Conservation (phyloP, 2,888 invertebrate genomes). For the Myathropa florea region DNA sequence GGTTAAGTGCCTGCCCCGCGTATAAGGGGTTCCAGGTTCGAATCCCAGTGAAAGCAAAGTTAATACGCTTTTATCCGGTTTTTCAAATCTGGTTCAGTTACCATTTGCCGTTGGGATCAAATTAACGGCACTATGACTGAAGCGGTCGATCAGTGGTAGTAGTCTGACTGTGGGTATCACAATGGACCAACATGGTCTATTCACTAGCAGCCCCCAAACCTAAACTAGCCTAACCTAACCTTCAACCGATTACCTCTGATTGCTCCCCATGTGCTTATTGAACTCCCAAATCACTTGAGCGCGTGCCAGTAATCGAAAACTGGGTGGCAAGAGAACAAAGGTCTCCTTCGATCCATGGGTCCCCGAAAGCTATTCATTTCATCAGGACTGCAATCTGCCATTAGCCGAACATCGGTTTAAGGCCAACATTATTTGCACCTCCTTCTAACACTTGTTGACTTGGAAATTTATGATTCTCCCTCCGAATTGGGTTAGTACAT, state of each 20-base stretch:
- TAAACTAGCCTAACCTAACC: too few species aligned
- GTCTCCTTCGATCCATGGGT: neutral
- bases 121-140: too few species aligned
- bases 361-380: slow-evolving; percentile 10
- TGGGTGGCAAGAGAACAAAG: slow-evolving; percentile 29
- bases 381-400: slow-evolving; percentile 33
- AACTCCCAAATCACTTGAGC: slow-evolving; percentile 8
- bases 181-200: too few species aligned
- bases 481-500: slow-evolving; percentile 21
- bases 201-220: too few species aligned
- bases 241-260: neutral
- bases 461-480: slow-evolving; percentile 34
- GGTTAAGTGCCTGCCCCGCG: too few species aligned
- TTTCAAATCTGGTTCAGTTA: too few species aligned
- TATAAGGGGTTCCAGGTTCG: too few species aligned
- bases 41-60: too few species aligned
- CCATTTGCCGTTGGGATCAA: too few species aligned
- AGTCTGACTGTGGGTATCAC: too few species aligned
- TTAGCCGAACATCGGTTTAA: slow-evolving; percentile 36
- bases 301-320: slow-evolving; percentile 44
- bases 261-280: neutral
- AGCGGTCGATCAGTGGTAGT: too few species aligned
- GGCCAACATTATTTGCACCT: neutral
- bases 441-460: neutral
- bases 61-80: too few species aligned